Percentiles rank a stretch among this genome's conserved stretches.
These are phyloP conservation scores for Lethenteron camtschaticum DNA, from an alignment of 2,113 vertebrate genomes.

Conservation along the genomic window DNA sequence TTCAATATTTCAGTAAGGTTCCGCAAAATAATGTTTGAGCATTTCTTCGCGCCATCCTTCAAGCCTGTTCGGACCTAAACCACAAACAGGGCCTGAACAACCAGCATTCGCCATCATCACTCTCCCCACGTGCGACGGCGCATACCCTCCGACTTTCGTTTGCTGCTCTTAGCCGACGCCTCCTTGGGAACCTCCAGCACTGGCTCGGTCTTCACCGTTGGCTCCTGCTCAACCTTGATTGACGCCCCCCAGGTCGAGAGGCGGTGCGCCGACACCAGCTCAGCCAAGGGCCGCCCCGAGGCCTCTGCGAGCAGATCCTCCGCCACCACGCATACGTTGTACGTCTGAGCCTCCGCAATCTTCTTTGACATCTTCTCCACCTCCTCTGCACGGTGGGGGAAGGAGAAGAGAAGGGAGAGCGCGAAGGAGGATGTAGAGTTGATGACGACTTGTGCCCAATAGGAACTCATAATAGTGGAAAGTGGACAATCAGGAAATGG, in stretches of 20 bases:
- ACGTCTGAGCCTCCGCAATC: conserved; percentile 72
- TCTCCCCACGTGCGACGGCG: too few species aligned
- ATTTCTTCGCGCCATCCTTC: neutral
- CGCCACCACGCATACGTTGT: conserved; percentile 50
- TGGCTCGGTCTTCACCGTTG: conserved; percentile 10
- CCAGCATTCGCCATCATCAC: neutral
- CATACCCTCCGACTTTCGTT: too few species aligned
- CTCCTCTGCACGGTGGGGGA: conserved; percentile 36
- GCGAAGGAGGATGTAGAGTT: neutral
- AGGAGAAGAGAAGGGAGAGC: neutral
- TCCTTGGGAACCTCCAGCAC: too few species aligned
- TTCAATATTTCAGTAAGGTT: too few species aligned
- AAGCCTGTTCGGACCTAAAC: neutral
- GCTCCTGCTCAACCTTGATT: conserved; percentile 45
- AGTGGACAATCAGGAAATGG: too few species aligned
- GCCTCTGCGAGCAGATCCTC: conserved; percentile 57
- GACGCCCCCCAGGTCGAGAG: conserved; percentile 67
- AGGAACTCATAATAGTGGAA: too few species aligned
- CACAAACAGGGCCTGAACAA: conserved; percentile 21
- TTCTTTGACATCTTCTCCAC: conserved; percentile 88
- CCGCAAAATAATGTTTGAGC: too few species aligned
- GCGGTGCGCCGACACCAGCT: conserved; percentile 42
- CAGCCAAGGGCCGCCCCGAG: conserved; percentile 45
- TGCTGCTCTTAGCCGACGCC: too few species aligned
- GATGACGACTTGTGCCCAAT: too few species aligned